Conservation (phyloP, 2,797 vertebrate genomes). For the Tragelaphus eurycerus region DNA sequence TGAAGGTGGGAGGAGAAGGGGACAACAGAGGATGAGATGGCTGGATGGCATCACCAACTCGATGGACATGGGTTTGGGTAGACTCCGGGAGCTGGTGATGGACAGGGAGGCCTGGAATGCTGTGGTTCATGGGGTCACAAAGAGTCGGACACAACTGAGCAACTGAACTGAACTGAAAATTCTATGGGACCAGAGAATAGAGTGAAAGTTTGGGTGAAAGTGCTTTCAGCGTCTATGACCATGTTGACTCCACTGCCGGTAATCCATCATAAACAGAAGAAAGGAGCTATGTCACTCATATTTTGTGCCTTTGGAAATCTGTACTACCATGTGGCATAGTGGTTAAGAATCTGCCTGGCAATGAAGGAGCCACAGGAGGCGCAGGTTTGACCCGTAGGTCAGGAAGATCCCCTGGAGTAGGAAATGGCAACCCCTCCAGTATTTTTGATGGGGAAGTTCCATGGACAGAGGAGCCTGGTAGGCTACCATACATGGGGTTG, state of each 20-base stretch:
- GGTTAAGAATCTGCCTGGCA: not conserved
- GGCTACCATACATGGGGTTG: not conserved
- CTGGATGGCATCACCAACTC: no score
- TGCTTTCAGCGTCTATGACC: not conserved
- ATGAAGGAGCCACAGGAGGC: not conserved
- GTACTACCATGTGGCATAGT: not conserved
- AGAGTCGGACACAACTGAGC: accelerated
- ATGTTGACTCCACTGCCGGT: not conserved
- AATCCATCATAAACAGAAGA: not conserved
- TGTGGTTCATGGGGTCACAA: no score
- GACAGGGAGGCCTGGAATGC: no score
- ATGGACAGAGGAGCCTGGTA: not conserved
- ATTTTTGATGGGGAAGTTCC: not conserved
- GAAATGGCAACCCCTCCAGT: not conserved
- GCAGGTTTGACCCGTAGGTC: accelerated
- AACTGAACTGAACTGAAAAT: no score
- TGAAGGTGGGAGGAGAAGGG: no score
- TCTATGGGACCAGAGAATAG: not conserved
- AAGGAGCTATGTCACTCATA: not conserved
- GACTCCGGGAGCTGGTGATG: no score
- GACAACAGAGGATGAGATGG: no score
- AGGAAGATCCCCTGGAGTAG: not conserved
- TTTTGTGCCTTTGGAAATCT: not conserved
- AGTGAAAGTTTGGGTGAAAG: not conserved
- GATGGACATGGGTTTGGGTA: no score